Base-by-base conservation (phyloP, 2,797 vertebrate genomes). In the Aldrovandia affinis region DNA sequence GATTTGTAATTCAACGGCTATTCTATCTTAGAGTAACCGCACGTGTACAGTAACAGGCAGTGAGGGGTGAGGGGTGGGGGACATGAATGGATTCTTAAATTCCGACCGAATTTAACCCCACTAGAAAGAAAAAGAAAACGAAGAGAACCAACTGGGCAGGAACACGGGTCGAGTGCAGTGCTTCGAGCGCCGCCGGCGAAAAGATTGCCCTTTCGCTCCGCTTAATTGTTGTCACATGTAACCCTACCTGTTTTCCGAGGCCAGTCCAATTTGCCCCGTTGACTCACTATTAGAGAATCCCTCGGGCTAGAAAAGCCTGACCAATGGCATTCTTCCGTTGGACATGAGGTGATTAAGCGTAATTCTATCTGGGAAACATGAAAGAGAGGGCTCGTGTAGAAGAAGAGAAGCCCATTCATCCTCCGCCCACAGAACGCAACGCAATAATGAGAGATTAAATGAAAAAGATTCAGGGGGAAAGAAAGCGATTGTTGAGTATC, bases 181-280 rank as follows among this genome's bases (percentile, higher is more conserved):
- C 88, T 81, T 77, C 78, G 84, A 86, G 87, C 47, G 91, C 95
- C 92, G 2, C 88, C 94, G 95, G 84, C 92, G 82, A 86, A 85
- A 91, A 88, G 91, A 55, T 57, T 94, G 94, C 91, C 94, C 94
- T 94, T 84, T 91, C 83, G 90, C 91, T 91, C 75, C 42, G 85
- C 86, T 92, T 95, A 96, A 96, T 96, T 96, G 94, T 93, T 95
- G 93, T 94, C 95, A 96, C 93, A 95, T 96, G 95, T 96, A 95
- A 96, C 95, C 95, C 92, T 95, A 96, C 95, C 95, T 95, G 95
- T 94, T 89, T 92, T 84, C 91, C 94, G 28, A 86, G 81, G 55
- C 81, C 80, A 86, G 80, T 86, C 80, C 85, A 96, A 96, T 96
- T 96, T 96, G 95, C 92, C 94, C 92, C 77, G 52, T 87, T 92